Evolutionary conservation across 2,888 invertebrate species (phyloP).

Genomic region (Ryuthela nishihirai): DNA sequence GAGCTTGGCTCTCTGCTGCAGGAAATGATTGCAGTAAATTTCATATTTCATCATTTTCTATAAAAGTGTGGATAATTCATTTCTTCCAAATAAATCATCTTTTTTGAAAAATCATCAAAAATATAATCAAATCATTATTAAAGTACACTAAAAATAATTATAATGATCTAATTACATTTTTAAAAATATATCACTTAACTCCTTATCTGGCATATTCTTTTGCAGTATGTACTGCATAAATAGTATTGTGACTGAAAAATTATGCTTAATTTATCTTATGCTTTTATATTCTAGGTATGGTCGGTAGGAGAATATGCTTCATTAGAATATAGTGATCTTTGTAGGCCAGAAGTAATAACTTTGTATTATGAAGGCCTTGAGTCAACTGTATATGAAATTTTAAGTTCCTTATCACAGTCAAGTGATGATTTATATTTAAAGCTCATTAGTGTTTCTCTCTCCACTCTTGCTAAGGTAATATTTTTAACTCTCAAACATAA

Average conservation of each 20-base stretch:
- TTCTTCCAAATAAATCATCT: too few relatives aligned
- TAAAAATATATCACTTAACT: too few relatives aligned
- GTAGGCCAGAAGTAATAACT: constrained; percentile 30
- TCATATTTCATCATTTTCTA: too few relatives aligned
- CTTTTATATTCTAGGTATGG: constrained; percentile 20
- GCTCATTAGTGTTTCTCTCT: constrained; percentile 18
- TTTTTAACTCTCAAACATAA: too few relatives aligned
- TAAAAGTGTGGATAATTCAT: too few relatives aligned
- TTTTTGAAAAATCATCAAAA: too few relatives aligned
- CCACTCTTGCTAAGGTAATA: constrained; percentile 30
- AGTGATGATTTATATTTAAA: constrained; percentile 21
- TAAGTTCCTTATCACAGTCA: constrained; percentile 12
- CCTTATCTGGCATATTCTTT: neutral
- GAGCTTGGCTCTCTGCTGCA: too few relatives aligned
- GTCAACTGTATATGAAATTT: constrained; percentile 25
- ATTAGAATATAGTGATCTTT: constrained; percentile 19
- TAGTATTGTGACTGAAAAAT: neutral
- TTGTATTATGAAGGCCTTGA: constrained; percentile 33
- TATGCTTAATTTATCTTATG: neutral
- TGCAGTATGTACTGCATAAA: neutral
- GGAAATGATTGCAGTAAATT: too few relatives aligned
- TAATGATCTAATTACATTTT: too few relatives aligned
- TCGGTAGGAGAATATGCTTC: constrained; percentile 33
- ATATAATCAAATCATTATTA: too few relatives aligned
- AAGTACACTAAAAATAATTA: too few relatives aligned